Conservation (phyloP, 2,888 invertebrate genomes). For the Drosophila ezoana region DNA sequence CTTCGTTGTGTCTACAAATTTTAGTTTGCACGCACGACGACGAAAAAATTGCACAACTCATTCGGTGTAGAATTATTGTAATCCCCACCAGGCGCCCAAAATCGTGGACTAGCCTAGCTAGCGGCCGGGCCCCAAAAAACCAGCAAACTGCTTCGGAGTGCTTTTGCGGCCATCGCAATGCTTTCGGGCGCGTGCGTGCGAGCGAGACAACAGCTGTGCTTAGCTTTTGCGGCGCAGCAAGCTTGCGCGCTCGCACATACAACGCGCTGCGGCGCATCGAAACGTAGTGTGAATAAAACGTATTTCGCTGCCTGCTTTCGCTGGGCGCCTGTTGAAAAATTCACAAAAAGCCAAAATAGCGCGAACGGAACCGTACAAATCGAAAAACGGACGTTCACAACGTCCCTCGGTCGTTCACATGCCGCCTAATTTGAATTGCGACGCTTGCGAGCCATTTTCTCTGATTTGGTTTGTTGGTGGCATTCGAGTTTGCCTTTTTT, state of each 20-base stretch:
- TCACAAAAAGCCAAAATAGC: slow-evolving; percentile 81
- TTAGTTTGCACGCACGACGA: slow-evolving; percentile 50
- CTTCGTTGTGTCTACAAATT: slow-evolving; percentile 65
- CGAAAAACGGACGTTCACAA: slow-evolving; percentile 64
- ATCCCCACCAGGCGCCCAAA: slow-evolving; percentile 82
- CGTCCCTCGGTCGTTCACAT: slow-evolving; percentile 55
- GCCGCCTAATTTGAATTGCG: slow-evolving; percentile 52
- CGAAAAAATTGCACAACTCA: slow-evolving; percentile 78
- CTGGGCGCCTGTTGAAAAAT: slow-evolving; percentile 72
- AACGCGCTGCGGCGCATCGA: not conserved
- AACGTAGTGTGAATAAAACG: slow-evolving; percentile 37
- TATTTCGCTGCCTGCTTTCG: slow-evolving; percentile 30
- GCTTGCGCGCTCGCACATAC: slow-evolving; percentile 38
- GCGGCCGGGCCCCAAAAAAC: not conserved
- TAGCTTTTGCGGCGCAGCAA: slow-evolving; percentile 27
- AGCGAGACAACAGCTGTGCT: slow-evolving; percentile 45
- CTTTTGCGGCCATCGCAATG: slow-evolving; percentile 40
- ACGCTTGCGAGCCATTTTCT: slow-evolving; percentile 4
- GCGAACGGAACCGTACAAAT: slow-evolving; percentile 74
- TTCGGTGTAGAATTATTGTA: slow-evolving; percentile 85
- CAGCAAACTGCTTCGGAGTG: slow-evolving; percentile 53
- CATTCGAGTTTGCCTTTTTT: not conserved
- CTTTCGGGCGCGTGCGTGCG: slow-evolving; percentile 18
- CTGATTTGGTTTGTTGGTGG: not conserved
- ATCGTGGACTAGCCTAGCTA: not conserved